phyloP scores from a whole-genome alignment of 2,888 invertebrate species.

The Parnassius mnemosyne region DNA sequence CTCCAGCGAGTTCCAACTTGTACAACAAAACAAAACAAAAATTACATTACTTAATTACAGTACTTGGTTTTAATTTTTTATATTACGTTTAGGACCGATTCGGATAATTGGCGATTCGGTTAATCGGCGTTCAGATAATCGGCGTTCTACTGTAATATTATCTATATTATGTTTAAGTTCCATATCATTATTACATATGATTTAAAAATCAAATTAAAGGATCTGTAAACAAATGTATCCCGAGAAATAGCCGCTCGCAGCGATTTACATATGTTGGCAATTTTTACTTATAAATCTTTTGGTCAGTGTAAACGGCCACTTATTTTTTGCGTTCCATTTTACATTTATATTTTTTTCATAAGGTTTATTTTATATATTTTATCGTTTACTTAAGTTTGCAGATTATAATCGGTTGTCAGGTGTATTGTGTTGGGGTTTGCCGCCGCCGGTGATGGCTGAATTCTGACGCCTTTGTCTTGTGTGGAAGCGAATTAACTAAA shows the following conservation, averaged over 20 bases:
- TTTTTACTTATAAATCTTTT: slow-evolving; percentile 47
- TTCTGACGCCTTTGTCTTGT: slow-evolving; percentile 62
- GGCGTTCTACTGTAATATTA: no score
- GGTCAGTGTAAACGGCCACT: slow-evolving; percentile 27
- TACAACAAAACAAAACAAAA: no score
- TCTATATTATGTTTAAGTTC: no score
- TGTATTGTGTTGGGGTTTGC: slow-evolving; percentile 35
- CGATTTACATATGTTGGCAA: slow-evolving; percentile 31
- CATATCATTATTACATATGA: no score
- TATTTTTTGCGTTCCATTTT: slow-evolving; percentile 15
- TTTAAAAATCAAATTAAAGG: neutral
- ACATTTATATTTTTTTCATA: slow-evolving; percentile 6
- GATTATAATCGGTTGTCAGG: slow-evolving; percentile 37
- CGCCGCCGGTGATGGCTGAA: slow-evolving; percentile 62
- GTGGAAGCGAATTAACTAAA: slow-evolving; percentile 23
- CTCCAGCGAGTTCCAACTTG: no score
- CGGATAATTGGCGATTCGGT: no score
- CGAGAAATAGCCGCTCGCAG: slow-evolving; percentile 11
- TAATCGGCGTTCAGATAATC: no score
- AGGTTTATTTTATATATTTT: slow-evolving; percentile 12
- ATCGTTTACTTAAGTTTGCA: slow-evolving; percentile 1
- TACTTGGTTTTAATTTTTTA: no score
- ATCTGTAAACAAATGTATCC: slow-evolving; percentile 6
- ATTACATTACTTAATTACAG: no score
- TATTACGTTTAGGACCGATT: no score